phyloP scores from a whole-genome alignment of 2,113 vertebrate species.

The Silurus asotus region DNA sequence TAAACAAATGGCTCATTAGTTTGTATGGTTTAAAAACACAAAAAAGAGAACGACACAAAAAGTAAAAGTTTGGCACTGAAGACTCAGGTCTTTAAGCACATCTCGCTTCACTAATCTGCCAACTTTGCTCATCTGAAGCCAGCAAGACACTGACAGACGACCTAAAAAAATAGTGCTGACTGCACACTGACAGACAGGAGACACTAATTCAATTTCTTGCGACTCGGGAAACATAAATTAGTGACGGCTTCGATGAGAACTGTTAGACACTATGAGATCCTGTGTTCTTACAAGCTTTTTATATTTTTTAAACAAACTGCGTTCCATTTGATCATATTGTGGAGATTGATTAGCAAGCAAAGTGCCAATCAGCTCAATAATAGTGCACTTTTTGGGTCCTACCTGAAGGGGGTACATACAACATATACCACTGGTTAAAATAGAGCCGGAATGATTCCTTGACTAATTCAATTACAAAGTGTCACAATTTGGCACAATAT shows the following conservation, averaged over 20 bases:
- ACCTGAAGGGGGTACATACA: not conserved
- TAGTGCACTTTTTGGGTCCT: not conserved
- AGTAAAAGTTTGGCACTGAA: not conserved
- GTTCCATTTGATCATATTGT: not conserved
- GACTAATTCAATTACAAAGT: too few species aligned
- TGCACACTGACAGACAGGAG: not conserved
- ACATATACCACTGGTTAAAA: too few species aligned
- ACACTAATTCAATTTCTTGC: not conserved
- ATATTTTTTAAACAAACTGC: not conserved
- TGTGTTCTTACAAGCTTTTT: not conserved
- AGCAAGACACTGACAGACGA: not conserved
- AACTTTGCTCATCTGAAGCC: not conserved
- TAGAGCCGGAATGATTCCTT: too few species aligned
- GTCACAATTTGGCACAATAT: too few species aligned
- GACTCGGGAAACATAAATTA: not conserved
- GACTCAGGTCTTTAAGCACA: not conserved
- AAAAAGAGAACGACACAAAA: not conserved
- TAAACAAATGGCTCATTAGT: not conserved
- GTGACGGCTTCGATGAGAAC: not conserved
- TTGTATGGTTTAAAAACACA: not conserved
- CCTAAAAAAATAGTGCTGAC: not conserved
- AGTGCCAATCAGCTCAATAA: not conserved
- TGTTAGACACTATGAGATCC: not conserved
- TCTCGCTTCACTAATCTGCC: not conserved
- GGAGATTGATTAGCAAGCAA: not conserved